Percentiles rank a stretch among this genome's conserved stretches.
Evolutionary conservation across 2,888 invertebrate genomes (phyloP).

Genomic region (Acanthopleura granulata): DNA sequence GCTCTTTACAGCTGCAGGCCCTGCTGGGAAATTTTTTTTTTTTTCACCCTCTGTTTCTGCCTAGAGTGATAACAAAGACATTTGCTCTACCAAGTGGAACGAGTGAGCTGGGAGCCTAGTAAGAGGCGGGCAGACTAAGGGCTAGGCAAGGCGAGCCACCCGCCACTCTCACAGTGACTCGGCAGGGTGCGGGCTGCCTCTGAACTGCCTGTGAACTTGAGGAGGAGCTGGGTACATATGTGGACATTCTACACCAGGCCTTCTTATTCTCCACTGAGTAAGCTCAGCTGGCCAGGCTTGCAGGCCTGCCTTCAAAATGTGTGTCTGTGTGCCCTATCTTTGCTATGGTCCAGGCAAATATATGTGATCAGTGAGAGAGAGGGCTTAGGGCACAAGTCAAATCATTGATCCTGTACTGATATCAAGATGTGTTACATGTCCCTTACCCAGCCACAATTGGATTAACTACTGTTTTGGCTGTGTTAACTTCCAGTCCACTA

Average conservation of each 20-base stretch:
- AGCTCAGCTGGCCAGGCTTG: background rate
- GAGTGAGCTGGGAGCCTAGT: background rate
- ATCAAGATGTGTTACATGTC: too few relatives aligned
- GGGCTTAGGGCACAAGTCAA: background rate
- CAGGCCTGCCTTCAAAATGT: background rate
- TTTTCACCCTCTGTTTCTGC: background rate
- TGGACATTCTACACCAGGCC: background rate
- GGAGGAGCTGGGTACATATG: slow-evolving; percentile 7
- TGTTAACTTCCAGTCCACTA: too few relatives aligned
- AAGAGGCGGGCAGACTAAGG: too few relatives aligned
- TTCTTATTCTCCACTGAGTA: background rate
- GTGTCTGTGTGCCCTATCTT: slow-evolving; percentile 15
- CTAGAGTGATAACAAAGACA: slow-evolving; percentile 13
- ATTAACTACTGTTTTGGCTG: too few relatives aligned
- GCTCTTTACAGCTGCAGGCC: background rate
- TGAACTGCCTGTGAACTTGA: background rate
- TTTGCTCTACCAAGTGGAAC: slow-evolving; percentile 14
- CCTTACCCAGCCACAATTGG: too few relatives aligned
- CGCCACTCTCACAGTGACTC: background rate
- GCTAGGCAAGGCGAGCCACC: background rate
- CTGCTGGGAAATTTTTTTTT: background rate
- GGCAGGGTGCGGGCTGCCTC: background rate
- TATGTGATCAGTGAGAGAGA: slow-evolving; percentile 10
- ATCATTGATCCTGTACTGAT: background rate
- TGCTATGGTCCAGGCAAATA: background rate